These are phyloP conservation scores for Drosophila lacteicornis DNA, from an alignment of 1,140 invertebrate species.

Conservation along the genomic window DNA sequence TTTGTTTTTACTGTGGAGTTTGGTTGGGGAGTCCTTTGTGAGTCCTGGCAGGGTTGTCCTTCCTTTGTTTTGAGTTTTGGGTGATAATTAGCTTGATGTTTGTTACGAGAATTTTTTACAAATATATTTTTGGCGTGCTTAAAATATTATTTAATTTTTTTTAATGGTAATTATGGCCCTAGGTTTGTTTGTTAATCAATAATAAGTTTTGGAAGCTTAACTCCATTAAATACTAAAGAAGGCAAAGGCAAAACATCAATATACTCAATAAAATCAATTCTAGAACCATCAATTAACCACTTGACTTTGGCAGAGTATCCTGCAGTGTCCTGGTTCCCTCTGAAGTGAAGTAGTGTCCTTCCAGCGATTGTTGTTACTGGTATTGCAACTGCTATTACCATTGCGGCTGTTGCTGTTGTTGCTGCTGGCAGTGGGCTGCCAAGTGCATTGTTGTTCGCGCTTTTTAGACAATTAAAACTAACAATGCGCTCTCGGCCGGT, in stretches of 20 bases:
- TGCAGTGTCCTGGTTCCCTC: constrained; percentile 1
- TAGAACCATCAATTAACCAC: not conserved
- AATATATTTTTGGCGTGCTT: no score
- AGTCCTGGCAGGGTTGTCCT: not conserved
- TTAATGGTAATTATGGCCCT: not conserved
- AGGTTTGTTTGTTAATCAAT: no score
- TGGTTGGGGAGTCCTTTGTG: constrained; percentile 4
- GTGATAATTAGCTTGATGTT: not conserved
- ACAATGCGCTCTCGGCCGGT: constrained; percentile 59
- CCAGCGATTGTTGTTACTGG: constrained; percentile 31
- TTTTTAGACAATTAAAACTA: constrained; percentile 82
- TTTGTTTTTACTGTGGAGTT: not conserved
- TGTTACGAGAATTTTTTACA: accelerated
- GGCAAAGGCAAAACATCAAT: no score
- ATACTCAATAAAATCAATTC: not conserved
- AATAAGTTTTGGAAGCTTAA: no score
- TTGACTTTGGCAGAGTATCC: constrained; percentile 24
- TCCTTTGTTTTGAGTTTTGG: not conserved
- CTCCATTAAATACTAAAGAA: no score
- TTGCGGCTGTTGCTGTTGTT: constrained; percentile 2
- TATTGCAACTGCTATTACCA: constrained; percentile 40
- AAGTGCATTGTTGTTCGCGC: constrained; percentile 63
- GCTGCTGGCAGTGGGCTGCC: constrained; percentile 29
- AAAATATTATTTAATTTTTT: no score
- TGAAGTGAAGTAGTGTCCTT: constrained; percentile 13